Conservation (phyloP, 1,140 invertebrate species). For the Drosophila ercepeae region DNA sequence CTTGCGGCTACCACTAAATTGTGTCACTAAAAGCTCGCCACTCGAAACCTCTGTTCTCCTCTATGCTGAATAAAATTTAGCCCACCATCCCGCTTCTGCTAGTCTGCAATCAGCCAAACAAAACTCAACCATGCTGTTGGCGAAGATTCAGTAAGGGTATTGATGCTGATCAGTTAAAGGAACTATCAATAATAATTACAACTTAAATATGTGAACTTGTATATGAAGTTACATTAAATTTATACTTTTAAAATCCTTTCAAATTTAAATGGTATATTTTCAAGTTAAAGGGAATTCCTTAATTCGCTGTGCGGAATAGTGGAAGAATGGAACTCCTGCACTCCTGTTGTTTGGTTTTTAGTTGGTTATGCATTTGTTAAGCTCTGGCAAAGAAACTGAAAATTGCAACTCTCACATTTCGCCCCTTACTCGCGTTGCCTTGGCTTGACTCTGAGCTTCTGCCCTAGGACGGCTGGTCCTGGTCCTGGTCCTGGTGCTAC, state of each 20-base stretch:
- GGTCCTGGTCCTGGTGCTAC: slow-evolving; percentile 7
- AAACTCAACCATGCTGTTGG: slow-evolving; percentile 40
- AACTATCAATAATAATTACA: no score
- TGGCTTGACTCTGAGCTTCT: slow-evolving; percentile 15
- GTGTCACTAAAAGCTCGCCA: slow-evolving; percentile 63
- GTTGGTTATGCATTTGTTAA: slow-evolving; percentile 64
- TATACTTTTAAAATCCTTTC: not conserved
- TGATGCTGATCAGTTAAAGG: no score
- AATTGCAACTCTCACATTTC: slow-evolving; percentile 47
- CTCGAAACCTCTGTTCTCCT: slow-evolving; percentile 7
- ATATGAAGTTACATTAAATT: not conserved
- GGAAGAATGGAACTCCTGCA: no score
- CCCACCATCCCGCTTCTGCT: not conserved
- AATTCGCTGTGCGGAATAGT: not conserved
- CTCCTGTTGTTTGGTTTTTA: slow-evolving; percentile 9
- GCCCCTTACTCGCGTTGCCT: not conserved
- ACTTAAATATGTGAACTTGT: no score
- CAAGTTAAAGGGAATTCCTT: not conserved
- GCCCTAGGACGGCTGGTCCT: slow-evolving; percentile 28
- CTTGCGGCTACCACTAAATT: slow-evolving; percentile 57
- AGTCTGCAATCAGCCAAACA: slow-evolving; percentile 42
- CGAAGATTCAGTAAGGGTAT: slow-evolving; percentile 5
- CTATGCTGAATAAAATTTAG: slow-evolving; percentile 1
- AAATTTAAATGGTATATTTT: not conserved
- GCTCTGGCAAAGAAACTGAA: slow-evolving; percentile 52